Percentiles rank a stretch among this genome's conserved stretches.
These are phyloP conservation scores for Gastracanthus pulcherrimus DNA, from an alignment of 2,888 invertebrate species.

Conservation along the genomic window DNA sequence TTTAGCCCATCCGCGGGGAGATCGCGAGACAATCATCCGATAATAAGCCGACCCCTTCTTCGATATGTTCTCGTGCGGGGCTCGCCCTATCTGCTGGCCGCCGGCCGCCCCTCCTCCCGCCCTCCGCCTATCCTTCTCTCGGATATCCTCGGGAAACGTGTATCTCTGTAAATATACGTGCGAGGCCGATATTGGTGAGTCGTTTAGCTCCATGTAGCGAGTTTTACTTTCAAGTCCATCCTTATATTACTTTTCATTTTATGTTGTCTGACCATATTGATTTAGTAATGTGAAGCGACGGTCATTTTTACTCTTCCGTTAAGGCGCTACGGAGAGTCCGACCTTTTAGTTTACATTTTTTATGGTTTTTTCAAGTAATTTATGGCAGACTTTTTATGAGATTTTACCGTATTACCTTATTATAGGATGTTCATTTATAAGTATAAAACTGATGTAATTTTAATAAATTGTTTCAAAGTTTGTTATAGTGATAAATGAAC, in stretches of 20 bases:
- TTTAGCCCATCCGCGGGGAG: constrained; percentile 1
- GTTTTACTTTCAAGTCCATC: neutral
- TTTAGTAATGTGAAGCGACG: neutral
- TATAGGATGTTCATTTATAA: too few species aligned
- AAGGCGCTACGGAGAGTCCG: too few species aligned
- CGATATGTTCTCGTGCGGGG: constrained; percentile 31
- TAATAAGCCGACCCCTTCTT: constrained; percentile 46
- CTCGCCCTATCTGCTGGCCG: too few species aligned
- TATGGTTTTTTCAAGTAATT: too few species aligned
- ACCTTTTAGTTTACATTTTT: too few species aligned
- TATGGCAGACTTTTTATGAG: too few species aligned
- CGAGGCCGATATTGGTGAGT: neutral
- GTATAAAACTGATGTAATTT: too few species aligned
- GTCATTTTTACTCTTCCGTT: neutral
- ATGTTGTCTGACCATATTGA: neutral
- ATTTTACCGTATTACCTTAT: too few species aligned
- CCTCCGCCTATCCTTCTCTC: neutral
- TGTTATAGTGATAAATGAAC: too few species aligned
- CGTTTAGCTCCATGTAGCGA: constrained; percentile 5
- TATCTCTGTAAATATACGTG: neutral
- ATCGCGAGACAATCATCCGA: constrained; percentile 39
- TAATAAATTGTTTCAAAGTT: too few species aligned
- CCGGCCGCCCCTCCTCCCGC: neutral
- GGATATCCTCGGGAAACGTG: neutral
- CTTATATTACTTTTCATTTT: neutral